phyloP scores from a whole-genome alignment of 2,113 vertebrate genomes.

The Pachyramphus minor region DNA sequence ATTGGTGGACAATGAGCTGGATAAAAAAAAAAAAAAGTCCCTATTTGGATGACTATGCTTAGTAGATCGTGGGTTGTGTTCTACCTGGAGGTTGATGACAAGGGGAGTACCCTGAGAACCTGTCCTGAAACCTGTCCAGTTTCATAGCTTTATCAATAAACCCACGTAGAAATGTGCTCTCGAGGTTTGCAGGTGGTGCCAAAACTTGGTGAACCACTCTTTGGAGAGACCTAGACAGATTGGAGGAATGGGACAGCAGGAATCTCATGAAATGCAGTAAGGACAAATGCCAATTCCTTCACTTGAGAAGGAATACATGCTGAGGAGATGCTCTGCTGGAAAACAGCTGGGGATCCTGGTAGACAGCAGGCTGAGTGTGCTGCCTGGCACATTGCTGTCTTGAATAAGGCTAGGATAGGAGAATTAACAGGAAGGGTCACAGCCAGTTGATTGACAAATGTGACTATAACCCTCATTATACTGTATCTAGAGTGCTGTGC shows the following conservation, averaged over 20 bases:
- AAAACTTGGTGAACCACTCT: background rate
- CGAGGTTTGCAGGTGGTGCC: background rate
- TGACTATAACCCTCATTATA: background rate
- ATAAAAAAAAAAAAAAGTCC: background rate
- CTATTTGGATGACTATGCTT: background rate
- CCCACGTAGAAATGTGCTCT: background rate
- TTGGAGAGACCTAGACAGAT: background rate
- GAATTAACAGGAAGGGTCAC: background rate
- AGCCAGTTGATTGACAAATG: background rate
- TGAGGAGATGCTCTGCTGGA: background rate
- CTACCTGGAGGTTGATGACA: background rate
- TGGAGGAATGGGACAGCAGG: background rate
- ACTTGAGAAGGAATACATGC: rapidly evolving
- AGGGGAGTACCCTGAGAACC: background rate
- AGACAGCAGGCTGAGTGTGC: background rate
- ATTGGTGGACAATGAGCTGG: background rate
- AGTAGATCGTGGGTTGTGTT: background rate
- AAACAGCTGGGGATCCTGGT: background rate
- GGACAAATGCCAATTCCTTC: background rate
- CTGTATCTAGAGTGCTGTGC: background rate
- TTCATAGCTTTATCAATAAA: background rate
- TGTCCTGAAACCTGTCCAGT: background rate
- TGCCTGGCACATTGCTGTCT: background rate
- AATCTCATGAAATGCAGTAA: background rate
- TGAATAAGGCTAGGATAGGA: background rate